Percentiles rank a stretch among this genome's conserved stretches.
Conservation (phyloP, 2,888 invertebrate species). For the Nephrotoma appendiculata region DNA sequence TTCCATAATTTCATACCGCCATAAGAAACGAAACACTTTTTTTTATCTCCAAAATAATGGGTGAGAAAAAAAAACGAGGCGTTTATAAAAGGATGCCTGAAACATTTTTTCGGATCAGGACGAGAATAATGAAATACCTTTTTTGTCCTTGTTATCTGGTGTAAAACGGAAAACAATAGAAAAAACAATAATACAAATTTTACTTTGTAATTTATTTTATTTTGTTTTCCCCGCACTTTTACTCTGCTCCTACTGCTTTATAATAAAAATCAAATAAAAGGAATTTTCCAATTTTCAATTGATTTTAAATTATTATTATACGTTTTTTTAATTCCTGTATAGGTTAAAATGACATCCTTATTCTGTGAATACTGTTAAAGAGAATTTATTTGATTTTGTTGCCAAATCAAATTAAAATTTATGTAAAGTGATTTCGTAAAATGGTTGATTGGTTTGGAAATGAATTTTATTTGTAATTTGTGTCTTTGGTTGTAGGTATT, state of each 20-base stretch:
- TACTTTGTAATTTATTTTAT: background rate
- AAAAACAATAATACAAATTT: background rate
- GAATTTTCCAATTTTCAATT: background rate
- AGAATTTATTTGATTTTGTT: background rate
- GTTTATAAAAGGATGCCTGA: background rate
- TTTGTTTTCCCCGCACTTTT: background rate
- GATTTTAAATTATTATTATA: background rate
- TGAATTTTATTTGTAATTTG: background rate
- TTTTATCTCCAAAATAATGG: background rate
- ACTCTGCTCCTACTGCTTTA: background rate
- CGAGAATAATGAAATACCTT: background rate
- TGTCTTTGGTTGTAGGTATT: background rate
- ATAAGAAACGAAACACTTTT: background rate
- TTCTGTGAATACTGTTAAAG: background rate
- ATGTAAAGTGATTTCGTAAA: background rate
- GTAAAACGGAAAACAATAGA: background rate
- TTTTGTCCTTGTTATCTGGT: background rate
- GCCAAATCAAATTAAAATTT: background rate
- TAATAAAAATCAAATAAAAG: background rate
- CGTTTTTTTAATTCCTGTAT: background rate
- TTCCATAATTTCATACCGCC: background rate
- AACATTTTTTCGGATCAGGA: background rate
- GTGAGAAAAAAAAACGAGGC: background rate
- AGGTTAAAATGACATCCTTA: background rate
- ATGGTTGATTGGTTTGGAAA: background rate